A percentile compares a stretch with the other conserved stretches of the same genome.
These are phyloP conservation scores for Apostichopus parvimensis DNA, from an alignment of 35 echinoderm and acorn worm genomes.

Conservation along the genomic window DNA sequence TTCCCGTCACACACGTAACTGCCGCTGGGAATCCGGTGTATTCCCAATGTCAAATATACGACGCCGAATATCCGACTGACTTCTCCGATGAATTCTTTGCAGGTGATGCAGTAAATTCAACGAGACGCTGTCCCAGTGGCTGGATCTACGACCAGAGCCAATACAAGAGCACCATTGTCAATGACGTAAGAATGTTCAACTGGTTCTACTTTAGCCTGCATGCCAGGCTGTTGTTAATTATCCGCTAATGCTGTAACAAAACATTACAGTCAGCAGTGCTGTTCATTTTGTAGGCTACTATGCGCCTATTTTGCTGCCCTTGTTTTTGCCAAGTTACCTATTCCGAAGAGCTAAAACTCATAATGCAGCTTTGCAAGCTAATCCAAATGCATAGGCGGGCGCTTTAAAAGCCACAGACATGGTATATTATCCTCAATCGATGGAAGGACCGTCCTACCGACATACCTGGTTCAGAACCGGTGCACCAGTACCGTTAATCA, in stretches of 20 bases:
- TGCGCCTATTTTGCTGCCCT: background rate
- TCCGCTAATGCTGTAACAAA: no score
- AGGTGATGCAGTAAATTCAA: background rate
- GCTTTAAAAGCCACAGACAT: no score
- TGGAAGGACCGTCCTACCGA: no score
- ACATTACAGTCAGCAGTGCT: no score
- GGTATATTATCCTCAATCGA: no score
- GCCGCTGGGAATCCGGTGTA: constrained; percentile 9
- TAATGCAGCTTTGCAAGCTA: background rate
- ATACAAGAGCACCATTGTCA: constrained; percentile 14
- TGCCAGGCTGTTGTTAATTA: no score
- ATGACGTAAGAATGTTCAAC: background rate
- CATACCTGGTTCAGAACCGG: no score
- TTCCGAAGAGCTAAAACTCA: background rate
- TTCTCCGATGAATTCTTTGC: background rate
- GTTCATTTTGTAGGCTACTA: no score
- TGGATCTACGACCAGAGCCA: constrained; percentile 48
- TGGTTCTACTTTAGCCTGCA: no score
- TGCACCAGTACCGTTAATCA: no score
- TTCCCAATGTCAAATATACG: constrained; percentile 15
- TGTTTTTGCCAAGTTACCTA: background rate
- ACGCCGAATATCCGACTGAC: constrained; percentile 5
- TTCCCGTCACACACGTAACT: background rate
- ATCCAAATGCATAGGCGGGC: background rate
- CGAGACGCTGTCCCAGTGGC: background rate